Percentiles rank a stretch among this genome's conserved stretches.
These are phyloP conservation scores for Gryon sp. DNA, from an alignment of 1,140 invertebrate genomes.

Conservation along the genomic window DNA sequence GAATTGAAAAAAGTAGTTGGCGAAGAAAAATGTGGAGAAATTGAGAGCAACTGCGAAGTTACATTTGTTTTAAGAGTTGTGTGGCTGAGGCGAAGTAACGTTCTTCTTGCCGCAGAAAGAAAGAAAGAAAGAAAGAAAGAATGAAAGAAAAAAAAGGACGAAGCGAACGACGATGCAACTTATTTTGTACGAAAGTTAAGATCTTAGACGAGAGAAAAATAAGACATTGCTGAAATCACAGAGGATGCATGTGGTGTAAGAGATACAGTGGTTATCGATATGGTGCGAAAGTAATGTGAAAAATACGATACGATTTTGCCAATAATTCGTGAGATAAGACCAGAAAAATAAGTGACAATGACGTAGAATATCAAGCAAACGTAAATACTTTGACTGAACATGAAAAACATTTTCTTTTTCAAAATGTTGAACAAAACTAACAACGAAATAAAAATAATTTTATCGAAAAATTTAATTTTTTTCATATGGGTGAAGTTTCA, in stretches of 20 bases:
- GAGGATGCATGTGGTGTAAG: constrained; percentile 9
- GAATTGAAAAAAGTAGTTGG: constrained; percentile 31
- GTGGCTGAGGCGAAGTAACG: constrained; percentile 1
- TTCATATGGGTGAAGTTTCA: too few species aligned
- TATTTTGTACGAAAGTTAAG: constrained; percentile 43
- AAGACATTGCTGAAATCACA: constrained; percentile 21
- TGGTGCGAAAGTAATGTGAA: too few species aligned
- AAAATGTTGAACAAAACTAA: too few species aligned
- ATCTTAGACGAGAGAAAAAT: constrained; percentile 31
- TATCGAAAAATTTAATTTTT: too few species aligned
- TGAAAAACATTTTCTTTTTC: too few species aligned
- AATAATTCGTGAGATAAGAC: too few species aligned
- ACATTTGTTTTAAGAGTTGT: constrained; percentile 49
- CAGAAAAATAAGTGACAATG: too few species aligned
- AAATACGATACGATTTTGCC: too few species aligned
- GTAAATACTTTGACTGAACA: too few species aligned
- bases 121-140: not conserved
- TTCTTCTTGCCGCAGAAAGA: constrained; percentile 12
- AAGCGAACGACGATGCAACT: constrained; percentile 29
- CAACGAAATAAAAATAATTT: too few species aligned
- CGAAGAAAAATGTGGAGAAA: constrained; percentile 34
- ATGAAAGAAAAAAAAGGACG: not conserved
- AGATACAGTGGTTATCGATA: too few species aligned
- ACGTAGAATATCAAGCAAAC: too few species aligned
- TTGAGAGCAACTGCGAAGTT: constrained; percentile 23